Conservation (phyloP, 2,113 vertebrate genomes). For the Willisornis vidua region DNA sequence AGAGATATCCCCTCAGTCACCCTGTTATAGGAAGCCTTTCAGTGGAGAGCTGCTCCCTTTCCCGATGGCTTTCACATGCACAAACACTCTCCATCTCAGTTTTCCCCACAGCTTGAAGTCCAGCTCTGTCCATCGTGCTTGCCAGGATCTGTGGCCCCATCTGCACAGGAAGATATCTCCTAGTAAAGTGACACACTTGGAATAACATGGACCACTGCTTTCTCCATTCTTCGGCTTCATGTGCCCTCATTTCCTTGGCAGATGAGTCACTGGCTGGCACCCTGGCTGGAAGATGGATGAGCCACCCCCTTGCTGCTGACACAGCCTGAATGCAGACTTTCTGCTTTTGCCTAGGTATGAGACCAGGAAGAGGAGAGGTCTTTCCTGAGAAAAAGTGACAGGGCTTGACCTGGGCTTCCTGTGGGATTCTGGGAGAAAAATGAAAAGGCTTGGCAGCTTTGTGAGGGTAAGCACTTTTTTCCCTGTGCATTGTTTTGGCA, state of each 20-base stretch:
- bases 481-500: not conserved
- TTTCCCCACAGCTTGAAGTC: not conserved
- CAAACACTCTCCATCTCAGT: not conserved
- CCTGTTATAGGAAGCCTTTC: not conserved
- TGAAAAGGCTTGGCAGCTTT: not conserved
- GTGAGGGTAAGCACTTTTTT: not conserved
- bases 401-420: not conserved
- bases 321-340: not conserved
- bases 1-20: not conserved
- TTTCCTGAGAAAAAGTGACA: not conserved
- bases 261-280: slow-evolving; percentile 39
- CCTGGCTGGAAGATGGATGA: not conserved
- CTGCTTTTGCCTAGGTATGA: not conserved
- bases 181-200: not conserved
- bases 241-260: not conserved
- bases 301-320: not conserved
- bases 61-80: fast-evolving
- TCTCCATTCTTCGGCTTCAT: slow-evolving; percentile 5
- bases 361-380: not conserved
- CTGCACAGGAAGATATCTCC: not conserved
- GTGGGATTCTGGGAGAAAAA: not conserved
- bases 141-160: not conserved
- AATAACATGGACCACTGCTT: not conserved
- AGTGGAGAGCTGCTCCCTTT: not conserved
- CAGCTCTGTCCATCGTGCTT: not conserved